Evolutionary conservation across 2,797 vertebrate genomes (phyloP).

Genomic region (Falco novaeseelandiae): DNA sequence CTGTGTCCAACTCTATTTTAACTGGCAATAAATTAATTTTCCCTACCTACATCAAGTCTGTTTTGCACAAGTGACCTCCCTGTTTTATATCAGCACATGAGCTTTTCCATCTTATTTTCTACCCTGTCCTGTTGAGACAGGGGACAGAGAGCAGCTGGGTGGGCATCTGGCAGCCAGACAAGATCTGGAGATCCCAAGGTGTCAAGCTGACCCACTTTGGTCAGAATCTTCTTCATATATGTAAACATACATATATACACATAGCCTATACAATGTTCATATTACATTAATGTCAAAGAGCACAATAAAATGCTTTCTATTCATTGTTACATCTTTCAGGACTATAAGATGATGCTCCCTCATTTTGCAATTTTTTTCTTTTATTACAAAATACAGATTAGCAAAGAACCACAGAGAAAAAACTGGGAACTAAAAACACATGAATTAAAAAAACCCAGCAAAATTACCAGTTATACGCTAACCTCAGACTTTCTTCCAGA

Average conservation of each 20-base stretch:
- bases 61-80: not conserved
- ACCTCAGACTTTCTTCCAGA: not conserved
- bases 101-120: not conserved
- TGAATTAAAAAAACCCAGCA: not conserved
- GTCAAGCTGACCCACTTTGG: not conserved
- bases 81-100: not conserved
- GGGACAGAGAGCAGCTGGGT: not conserved
- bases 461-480: not conserved
- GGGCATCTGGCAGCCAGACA: not conserved
- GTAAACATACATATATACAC: not conserved
- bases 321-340: not conserved
- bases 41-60: not conserved
- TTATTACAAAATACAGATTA: not conserved
- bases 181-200: not conserved
- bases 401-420: not conserved
- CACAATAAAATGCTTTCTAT: not conserved
- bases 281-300: not conserved
- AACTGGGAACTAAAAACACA: not conserved
- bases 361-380: not conserved
- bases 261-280: not conserved
- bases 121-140: not conserved
- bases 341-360: accelerated
- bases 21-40: not conserved
- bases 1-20: not conserved
- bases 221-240: not conserved